Base-by-base conservation (phyloP, 2,888 invertebrate genomes). In the Chrysomela aeneicollis region DNA sequence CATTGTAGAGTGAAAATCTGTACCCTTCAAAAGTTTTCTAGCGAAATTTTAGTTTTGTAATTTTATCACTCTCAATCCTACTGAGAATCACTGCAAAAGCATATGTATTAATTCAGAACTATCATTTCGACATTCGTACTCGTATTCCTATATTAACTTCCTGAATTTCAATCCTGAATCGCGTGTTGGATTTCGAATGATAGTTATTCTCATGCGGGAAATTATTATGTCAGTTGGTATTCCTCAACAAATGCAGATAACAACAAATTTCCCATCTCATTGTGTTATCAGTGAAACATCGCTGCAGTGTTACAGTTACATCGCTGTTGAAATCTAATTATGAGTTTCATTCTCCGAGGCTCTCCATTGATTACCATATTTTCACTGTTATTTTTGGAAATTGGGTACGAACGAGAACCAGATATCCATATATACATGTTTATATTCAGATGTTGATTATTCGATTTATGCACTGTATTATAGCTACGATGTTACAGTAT, bases 181-280 rank as follows among this genome's bases (percentile, higher is more conserved):
- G 64, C 63, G 54, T 57, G 60, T 62, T 47, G 54, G 63, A 55
- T 50, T 57, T 26, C 53, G 30, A 37, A 26, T 42, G 49, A 42
- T 55, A 55, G 42, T 42, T 26, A n/a, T 6, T 55, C 42, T 17
- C 46, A 57, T 26, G 46, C 57, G 46, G 67, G 67, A 67, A 67
- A 67, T 67, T 67, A 61, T 55, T 49, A 52, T 67, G 63, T 63
- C 67, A 67, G 67, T 67, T 58, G 53, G 60, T 50, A 55, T 59
- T 57, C 57, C 46, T 57, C 57, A 57, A 46, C 46, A 46, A 26
- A 30, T 46, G 46, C 17, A 57, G 57, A 57, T 57, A 57, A 46
- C 57, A 46, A 18, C 32, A 10, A 57, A 57, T 57, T 57, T 57
- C 22, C 57, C 30, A 19, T 9, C 21, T 57, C 26, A 30, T 46